Evolutionary conservation across 2,888 invertebrate species (phyloP).

Genomic region (Callimorpha dominula): DNA sequence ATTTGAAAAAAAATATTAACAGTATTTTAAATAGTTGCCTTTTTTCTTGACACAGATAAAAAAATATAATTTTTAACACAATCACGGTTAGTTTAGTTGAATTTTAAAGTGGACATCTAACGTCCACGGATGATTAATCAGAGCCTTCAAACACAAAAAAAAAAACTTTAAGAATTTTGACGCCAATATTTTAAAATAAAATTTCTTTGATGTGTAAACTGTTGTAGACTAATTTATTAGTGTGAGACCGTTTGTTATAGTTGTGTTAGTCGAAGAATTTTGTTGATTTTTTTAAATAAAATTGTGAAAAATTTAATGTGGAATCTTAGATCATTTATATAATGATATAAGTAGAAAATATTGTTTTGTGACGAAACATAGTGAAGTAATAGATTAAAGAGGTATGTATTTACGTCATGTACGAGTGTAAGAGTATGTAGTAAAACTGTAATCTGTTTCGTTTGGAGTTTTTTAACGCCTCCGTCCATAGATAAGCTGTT

Average conservation of each 20-base stretch:
- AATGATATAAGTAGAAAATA: neutral
- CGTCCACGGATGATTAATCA: neutral
- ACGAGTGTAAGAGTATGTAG: too few relatives aligned
- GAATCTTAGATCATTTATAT: too few relatives aligned
- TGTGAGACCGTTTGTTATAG: neutral
- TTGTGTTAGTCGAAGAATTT: neutral
- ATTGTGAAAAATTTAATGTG: neutral
- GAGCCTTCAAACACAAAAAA: neutral
- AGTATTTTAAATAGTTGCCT: too few relatives aligned
- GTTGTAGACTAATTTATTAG: slow-evolving; percentile 1
- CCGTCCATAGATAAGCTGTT: too few relatives aligned
- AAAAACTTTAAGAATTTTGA: neutral
- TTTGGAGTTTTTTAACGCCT: too few relatives aligned
- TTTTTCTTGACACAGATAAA: neutral
- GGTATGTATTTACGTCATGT: too few relatives aligned
- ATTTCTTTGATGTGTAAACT: slow-evolving; percentile 1
- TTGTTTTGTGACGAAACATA: neutral
- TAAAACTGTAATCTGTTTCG: neutral
- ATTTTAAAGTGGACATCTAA: neutral
- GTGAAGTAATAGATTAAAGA: neutral
- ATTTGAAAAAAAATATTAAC: too few relatives aligned
- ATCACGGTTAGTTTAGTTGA: neutral
- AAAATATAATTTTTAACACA: neutral
- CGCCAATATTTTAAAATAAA: neutral
- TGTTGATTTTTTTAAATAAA: neutral